Base-by-base conservation (phyloP, 2,797 vertebrate species). In the Pterois miles region DNA sequence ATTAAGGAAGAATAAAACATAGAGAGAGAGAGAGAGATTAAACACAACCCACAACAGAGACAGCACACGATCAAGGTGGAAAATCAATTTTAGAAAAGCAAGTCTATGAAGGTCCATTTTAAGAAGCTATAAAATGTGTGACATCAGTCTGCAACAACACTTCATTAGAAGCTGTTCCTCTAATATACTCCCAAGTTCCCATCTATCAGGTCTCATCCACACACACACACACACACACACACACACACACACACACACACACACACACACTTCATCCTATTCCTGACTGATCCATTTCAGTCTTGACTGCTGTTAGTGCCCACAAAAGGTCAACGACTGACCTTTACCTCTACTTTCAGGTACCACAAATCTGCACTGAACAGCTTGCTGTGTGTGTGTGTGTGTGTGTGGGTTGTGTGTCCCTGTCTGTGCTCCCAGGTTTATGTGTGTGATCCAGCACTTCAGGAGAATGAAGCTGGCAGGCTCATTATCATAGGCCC, bases 241-340 rank as follows among this genome's bases (percentile, higher is more conserved):
- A 43, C 8, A 43, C 40, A 72, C 43, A 29, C 38, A 64, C 34
- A 50, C 54, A 27, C 29, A 65, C 11, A 50, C 27, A 48, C 36
- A 16, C 60, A 58, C 33, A 43, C 40, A 60, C 31, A 60, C 56
- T 50, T 46, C 22, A 40, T 66, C 46, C 50, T 50, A 50, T 72
- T 58, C 43, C 72, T 84, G 80, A 80, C 73, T 80, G 89, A 91
- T 93, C 84, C 83, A 90, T 93, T 91, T 90, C 83, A 88, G 73
- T 71, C 65, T 67, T 56, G 53, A 81, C 78, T 60, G 71, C 80
- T 88, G 80, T 91, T 88, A 84, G 81, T 81, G 74, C 79, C 80
- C 43, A 75, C 75, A 83, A 89, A 93, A 94, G 93, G 92, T 93
- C 89, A 93, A 76, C 75, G 38, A 25, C 58, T 89, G 92, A 94